Evolutionary conservation across 2,113 vertebrate species (phyloP), one percentile per base, ranked within the genome.

Genomic region (Lepidothrix coronata): DNA sequence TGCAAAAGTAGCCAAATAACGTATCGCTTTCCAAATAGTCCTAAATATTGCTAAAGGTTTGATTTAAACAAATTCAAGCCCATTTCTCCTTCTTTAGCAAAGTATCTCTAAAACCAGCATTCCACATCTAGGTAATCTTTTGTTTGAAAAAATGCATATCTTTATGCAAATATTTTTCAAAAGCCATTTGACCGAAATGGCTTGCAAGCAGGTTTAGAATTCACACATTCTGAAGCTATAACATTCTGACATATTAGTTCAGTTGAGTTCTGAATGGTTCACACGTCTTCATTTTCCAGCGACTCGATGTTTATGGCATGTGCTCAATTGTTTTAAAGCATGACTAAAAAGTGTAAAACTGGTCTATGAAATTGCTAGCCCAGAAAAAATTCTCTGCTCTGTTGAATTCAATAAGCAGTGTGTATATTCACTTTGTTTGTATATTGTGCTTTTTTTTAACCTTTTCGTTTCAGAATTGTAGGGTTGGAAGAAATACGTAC

Each of bases 291-390:
- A 97, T 96, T 97, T 97, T 95, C 91, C 89, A 95, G 85, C 12
- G 5, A 92, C 95, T 96, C 70, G 2, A 94, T 97, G 95, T 97
- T 97, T 97, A 98, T 72, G 59, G 95, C 91, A 70, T 82, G 95
- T 97, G 93, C 95, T 98, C 96, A 97, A 93, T 98, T 97, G 97
- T 97, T 98, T 98, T 96, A 97, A 97, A 95, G 91, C 95, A 96
- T 96, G 97, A 97, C 96, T 97, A 96, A 95, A 97, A 93, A 97
- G 83, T 97, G 91, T 97, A 93, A 98, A 98, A 96, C 91, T 87
- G 71, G 91, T 94, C 82, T 88, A 93, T 85, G 95, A 97, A 97
- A 89, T 97, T 63, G 46, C 58, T 84, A 93, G 84, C 93, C 86
- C 89, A 97, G 96, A 97, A 97, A 93, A 93, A 97, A 97, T 96